Percentiles rank a stretch among this genome's conserved stretches.
Conservation (phyloP, 2,113 vertebrate species). For the Marmota flaviventris region DNA sequence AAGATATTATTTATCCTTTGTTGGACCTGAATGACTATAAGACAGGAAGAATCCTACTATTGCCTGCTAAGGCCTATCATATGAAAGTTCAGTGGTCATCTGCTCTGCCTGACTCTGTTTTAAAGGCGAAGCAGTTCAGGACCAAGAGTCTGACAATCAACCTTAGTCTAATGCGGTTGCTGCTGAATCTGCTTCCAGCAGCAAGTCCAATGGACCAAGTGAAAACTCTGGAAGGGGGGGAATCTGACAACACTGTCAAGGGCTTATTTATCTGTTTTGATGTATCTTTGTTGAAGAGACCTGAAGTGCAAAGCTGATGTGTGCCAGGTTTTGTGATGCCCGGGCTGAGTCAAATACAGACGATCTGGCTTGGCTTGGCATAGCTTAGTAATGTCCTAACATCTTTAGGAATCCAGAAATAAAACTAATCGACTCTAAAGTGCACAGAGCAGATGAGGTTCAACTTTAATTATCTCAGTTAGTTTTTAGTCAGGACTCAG, state of each 20-base stretch:
- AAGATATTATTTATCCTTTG: not conserved
- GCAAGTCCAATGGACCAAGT: not conserved
- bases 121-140: not conserved
- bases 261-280: not conserved
- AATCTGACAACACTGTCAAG: not conserved
- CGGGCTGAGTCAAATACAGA: not conserved
- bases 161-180: accelerated
- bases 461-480: not conserved
- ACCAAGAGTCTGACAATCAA: too few relatives aligned
- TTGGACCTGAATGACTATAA: not conserved
- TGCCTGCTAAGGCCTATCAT: accelerated
- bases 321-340: not conserved
- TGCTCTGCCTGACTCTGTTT: not conserved
- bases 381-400: not conserved
- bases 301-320: not conserved
- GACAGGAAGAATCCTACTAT: not conserved
- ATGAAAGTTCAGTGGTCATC: not conserved
- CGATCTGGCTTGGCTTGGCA: not conserved
- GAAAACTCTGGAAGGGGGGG: not conserved
- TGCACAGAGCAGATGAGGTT: not conserved
- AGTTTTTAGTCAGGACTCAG: not conserved
- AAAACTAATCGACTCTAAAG: not conserved
- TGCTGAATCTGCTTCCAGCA: not conserved
- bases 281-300: not conserved
- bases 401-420: conserved; percentile 1